Conservation (phyloP, 2,888 invertebrate genomes). For the Ecliptopera silaceata region DNA sequence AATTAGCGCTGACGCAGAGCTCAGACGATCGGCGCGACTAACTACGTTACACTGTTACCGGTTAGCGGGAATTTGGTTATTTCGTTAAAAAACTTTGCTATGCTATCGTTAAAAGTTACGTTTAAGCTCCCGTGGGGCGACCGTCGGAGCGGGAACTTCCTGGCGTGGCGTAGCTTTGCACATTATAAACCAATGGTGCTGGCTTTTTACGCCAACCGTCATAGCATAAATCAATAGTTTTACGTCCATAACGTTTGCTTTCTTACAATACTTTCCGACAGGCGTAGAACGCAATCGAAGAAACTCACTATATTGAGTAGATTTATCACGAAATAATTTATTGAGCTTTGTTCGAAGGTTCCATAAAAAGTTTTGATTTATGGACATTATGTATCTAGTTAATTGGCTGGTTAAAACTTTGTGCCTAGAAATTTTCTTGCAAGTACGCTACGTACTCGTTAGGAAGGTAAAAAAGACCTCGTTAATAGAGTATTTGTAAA, state of each 20-base stretch:
- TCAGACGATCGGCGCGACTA: conserved; percentile 37
- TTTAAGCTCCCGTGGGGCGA: conserved; percentile 69
- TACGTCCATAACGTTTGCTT: not conserved
- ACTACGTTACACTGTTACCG: conserved; percentile 40
- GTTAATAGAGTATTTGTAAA: not conserved
- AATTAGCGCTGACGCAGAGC: conserved; percentile 33
- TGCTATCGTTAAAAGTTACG: conserved; percentile 80
- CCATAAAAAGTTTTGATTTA: conserved; percentile 18
- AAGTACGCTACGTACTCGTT: not conserved
- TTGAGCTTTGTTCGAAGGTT: conserved; percentile 7
- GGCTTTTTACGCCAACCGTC: conserved; percentile 1
- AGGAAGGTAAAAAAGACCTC: not conserved
- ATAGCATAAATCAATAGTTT: conserved; percentile 15
- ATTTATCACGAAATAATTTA: conserved; percentile 9
- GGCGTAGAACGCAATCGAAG: conserved; percentile 1
- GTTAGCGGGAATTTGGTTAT: conserved; percentile 76
- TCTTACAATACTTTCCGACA: conserved; percentile 1
- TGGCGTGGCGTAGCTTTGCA: conserved; percentile 16
- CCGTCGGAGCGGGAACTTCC: conserved; percentile 33
- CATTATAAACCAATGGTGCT: conserved; percentile 14
- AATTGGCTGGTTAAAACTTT: conserved; percentile 13
- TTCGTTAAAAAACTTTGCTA: conserved; percentile 77
- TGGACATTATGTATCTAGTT: conserved; percentile 5
- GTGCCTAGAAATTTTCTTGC: not conserved
- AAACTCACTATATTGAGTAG: conserved; percentile 11